phyloP scores from a whole-genome alignment of 2,888 invertebrate species.

The Ectemnius lituratus region DNA sequence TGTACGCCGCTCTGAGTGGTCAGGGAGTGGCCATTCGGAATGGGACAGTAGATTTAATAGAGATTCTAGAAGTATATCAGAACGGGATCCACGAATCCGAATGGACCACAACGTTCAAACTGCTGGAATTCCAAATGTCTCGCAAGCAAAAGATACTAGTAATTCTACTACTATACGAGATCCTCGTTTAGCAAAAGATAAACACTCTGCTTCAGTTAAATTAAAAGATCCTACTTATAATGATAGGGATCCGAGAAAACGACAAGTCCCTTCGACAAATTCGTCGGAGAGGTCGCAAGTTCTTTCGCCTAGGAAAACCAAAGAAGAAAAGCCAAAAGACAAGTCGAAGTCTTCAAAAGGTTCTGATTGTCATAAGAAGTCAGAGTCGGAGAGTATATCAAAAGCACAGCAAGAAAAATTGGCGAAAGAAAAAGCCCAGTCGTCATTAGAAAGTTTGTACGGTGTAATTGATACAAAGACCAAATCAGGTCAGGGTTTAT shows the following conservation, averaged over 20 bases:
- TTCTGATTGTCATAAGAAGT: constrained; percentile 51
- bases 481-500: constrained; percentile 77
- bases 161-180: constrained; percentile 51
- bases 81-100: constrained; percentile 60
- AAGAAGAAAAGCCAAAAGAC: constrained; percentile 30
- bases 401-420: constrained; percentile 47
- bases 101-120: constrained; percentile 41
- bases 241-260: constrained; percentile 64
- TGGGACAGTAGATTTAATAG: constrained; percentile 51
- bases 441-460: constrained; percentile 79
- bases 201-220: constrained; percentile 30
- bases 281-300: not conserved
- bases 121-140: constrained; percentile 25
- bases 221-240: constrained; percentile 42
- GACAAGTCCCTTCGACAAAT: constrained; percentile 8
- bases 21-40: constrained; percentile 41
- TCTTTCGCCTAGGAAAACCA: constrained; percentile 27
- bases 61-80: constrained; percentile 50
- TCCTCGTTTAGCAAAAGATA: constrained; percentile 64
- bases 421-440: constrained; percentile 74
- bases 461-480: constrained; percentile 74
- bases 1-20: constrained; percentile 53
- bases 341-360: constrained; percentile 49
- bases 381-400: constrained; percentile 30
- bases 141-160: constrained; percentile 28